These are phyloP conservation scores for Geophilus truncorum DNA, from an alignment of 2,888 invertebrate genomes.

Conservation along the genomic window DNA sequence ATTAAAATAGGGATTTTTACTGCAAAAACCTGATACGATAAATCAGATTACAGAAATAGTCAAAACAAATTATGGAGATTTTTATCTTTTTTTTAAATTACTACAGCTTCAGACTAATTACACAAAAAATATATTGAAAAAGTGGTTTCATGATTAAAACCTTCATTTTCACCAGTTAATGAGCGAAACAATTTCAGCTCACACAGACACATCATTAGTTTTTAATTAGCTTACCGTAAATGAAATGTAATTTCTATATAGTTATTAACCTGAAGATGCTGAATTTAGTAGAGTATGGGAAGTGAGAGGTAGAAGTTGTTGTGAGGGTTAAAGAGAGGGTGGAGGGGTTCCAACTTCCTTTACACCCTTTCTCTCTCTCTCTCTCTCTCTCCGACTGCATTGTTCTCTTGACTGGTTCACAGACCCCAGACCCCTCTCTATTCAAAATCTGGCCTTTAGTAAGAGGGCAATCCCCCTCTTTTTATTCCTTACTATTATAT, in stretches of 20 bases:
- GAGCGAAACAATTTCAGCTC: background rate
- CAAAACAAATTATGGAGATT: too few species aligned
- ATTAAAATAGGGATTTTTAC: too few species aligned
- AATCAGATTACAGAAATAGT: too few species aligned
- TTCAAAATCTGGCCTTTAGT: slow-evolving; percentile 2
- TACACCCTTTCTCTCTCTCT: slow-evolving; percentile 6
- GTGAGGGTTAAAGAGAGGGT: background rate
- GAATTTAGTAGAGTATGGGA: background rate
- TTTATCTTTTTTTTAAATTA: too few species aligned
- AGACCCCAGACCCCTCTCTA: slow-evolving; percentile 22
- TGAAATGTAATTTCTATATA: background rate
- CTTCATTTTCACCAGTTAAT: too few species aligned
- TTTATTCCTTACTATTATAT: slow-evolving; percentile 20
- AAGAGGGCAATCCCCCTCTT: slow-evolving; percentile 7
- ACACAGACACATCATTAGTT: background rate
- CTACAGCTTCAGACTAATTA: too few species aligned
- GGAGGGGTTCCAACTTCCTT: background rate
- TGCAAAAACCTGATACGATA: too few species aligned
- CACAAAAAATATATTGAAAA: too few species aligned
- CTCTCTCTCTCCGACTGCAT: slow-evolving; percentile 7
- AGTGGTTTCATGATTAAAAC: too few species aligned
- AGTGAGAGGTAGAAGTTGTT: background rate
- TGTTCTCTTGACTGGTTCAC: slow-evolving; percentile 10
- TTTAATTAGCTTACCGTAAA: background rate
- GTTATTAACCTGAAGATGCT: background rate